phyloP scores from a whole-genome alignment of 92 coral and sea anemone species.

The Zoanthus solanderi region DNA sequence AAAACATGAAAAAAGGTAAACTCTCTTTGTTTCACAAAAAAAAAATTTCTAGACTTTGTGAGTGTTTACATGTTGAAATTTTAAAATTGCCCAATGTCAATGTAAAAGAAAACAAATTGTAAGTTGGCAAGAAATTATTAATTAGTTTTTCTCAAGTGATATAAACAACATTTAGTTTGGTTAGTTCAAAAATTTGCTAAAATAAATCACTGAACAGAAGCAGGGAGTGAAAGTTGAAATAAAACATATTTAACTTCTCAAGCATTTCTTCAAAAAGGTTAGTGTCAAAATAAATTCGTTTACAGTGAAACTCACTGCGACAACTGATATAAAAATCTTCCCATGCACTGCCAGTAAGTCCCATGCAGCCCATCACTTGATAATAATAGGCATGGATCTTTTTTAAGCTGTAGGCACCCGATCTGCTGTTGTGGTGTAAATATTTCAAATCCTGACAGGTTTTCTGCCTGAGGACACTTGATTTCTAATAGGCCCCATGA shows the following conservation, averaged over 20 bases:
- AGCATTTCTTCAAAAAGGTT: neutral
- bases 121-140: constrained; percentile 12
- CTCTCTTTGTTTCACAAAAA: constrained; percentile 1
- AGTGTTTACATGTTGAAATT: constrained; percentile 12
- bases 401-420: constrained; percentile 42
- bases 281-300: constrained; percentile 35
- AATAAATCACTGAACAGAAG: constrained; percentile 26
- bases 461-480: constrained; percentile 60
- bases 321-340: constrained; percentile 61
- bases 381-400: constrained; percentile 54
- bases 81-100: neutral
- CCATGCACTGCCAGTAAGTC: constrained; percentile 62
- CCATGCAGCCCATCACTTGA: constrained; percentile 71
- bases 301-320: neutral
- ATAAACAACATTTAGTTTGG: constrained; percentile 1
- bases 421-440: constrained; percentile 42
- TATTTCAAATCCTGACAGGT: constrained; percentile 48
- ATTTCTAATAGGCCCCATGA: constrained; percentile 68
- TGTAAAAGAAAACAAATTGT: constrained; percentile 14
- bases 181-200: constrained; percentile 7
- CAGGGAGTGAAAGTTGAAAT: constrained; percentile 52
- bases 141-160: constrained; percentile 2
- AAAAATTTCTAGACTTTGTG: constrained; percentile 2
- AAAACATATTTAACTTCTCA: constrained; percentile 48
- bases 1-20: constrained; percentile 11